A percentile compares a stretch with the other conserved stretches of the same genome.
Evolutionary conservation across 2,113 vertebrate genomes (phyloP).

Genomic region (Poeciliopsis prolifica): DNA sequence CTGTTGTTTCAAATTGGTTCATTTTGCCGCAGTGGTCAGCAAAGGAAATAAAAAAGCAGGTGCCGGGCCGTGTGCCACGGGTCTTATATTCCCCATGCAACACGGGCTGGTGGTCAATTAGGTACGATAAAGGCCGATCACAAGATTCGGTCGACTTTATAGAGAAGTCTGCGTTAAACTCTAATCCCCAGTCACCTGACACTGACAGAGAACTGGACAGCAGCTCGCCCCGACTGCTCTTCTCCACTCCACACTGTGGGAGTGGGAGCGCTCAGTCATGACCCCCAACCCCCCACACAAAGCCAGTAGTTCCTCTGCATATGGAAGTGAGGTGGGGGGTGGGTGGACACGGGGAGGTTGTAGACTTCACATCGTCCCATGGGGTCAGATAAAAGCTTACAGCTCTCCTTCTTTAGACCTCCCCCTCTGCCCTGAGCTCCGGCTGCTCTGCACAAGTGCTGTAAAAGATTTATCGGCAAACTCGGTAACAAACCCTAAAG

Average conservation of each 20-base stretch:
- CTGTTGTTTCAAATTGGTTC: constrained; percentile 17
- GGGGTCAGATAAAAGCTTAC: constrained; percentile 74
- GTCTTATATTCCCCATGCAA: neutral
- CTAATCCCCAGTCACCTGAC: neutral
- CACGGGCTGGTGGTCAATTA: neutral
- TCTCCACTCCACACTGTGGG: constrained; percentile 37
- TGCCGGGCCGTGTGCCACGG: neutral
- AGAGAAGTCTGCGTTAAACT: neutral
- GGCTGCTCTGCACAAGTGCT: constrained; percentile 34
- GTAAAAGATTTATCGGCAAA: constrained; percentile 20
- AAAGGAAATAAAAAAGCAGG: neutral
- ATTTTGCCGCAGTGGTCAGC: constrained; percentile 5
- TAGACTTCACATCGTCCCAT: constrained; percentile 67
- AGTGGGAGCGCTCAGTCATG: constrained; percentile 61
- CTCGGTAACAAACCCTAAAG: constrained; percentile 8
- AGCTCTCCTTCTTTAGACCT: constrained; percentile 38
- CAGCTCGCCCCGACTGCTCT: constrained; percentile 3
- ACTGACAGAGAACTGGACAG: constrained; percentile 8
- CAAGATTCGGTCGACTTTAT: constrained; percentile 1
- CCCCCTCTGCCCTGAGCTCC: constrained; percentile 11
- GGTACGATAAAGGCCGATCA: neutral
- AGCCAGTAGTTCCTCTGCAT: constrained; percentile 66
- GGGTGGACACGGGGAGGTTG: constrained; percentile 58
- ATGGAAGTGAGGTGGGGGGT: constrained; percentile 72
- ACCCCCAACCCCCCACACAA: constrained; percentile 72